phyloP scores from a whole-genome alignment of 2,113 vertebrate genomes.

The Mus musculus region DNA sequence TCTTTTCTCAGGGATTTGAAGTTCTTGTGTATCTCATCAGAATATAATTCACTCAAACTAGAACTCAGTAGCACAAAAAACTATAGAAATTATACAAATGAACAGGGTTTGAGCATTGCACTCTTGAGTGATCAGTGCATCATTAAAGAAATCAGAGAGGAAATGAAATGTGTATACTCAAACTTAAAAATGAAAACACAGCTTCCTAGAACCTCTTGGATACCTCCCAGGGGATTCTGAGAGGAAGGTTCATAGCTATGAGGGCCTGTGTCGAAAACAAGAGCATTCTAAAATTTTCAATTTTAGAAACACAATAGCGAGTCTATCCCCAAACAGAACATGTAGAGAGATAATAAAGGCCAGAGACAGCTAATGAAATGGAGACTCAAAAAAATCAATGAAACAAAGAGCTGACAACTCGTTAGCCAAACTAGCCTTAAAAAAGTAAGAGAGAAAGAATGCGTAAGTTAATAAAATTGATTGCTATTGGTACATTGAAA shows the following conservation, averaged over 20 bases:
- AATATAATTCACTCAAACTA: neutral
- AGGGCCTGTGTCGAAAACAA: neutral
- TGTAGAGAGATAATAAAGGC: neutral
- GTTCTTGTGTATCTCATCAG: neutral
- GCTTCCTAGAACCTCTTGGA: neutral
- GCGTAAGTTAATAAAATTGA: neutral
- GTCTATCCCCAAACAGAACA: neutral
- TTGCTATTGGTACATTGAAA: neutral
- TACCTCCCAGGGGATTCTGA: neutral
- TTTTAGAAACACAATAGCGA: neutral
- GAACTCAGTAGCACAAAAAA: neutral
- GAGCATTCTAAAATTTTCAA: neutral
- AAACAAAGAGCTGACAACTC: neutral
- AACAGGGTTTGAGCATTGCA: neutral
- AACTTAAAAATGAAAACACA: neutral
- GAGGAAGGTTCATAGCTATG: neutral
- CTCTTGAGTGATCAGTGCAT: neutral
- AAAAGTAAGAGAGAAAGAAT: neutral
- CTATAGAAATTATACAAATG: neutral
- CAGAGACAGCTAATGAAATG: neutral
- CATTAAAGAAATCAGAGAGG: neutral
- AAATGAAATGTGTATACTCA: neutral
- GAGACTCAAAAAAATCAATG: neutral
- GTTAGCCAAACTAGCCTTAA: neutral
- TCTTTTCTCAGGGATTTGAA: too few species aligned